Conservation (phyloP, 1,140 invertebrate species). For the Zaprionus capensis region DNA sequence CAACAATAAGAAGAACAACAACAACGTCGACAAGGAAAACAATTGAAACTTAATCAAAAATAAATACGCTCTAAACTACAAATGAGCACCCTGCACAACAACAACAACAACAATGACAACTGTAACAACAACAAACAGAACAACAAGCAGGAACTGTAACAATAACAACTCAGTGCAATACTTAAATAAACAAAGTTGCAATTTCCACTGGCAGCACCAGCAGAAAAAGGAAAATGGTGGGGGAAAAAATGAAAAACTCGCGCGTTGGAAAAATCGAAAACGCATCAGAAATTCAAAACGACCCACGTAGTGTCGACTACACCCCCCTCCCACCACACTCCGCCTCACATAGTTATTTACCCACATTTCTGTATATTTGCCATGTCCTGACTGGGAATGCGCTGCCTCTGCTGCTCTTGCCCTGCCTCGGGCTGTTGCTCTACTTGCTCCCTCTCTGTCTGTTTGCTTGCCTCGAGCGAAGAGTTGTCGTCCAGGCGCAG, state of each 20-base stretch:
- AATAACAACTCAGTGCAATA: conserved; percentile 26
- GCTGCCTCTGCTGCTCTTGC: conserved; percentile 5
- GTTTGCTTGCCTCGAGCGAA: conserved; percentile 53
- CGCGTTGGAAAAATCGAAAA: conserved; percentile 70
- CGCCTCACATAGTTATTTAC: conserved; percentile 48
- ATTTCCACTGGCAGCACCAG: conserved; percentile 58
- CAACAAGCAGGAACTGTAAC: neutral
- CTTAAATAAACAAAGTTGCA: conserved; percentile 77
- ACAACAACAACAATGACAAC: conserved; percentile 20
- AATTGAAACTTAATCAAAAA: conserved; percentile 73
- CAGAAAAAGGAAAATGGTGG: conserved; percentile 51
- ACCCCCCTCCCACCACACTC: neutral
- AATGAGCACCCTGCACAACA: conserved; percentile 39
- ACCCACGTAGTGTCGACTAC: conserved; percentile 6
- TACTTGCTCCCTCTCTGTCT: conserved; percentile 10
- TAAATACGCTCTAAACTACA: conserved; percentile 60
- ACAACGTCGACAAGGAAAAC: conserved; percentile 27
- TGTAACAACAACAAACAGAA: neutral
- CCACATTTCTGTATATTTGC: conserved; percentile 63
- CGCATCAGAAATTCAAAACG: conserved; percentile 74
- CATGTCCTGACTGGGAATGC: conserved; percentile 64
- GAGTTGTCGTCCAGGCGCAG: conserved; percentile 46
- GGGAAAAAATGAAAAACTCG: conserved; percentile 35
- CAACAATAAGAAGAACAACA: conserved; percentile 48
- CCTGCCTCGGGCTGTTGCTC: neutral